These are phyloP conservation scores for Eulimnadia texana DNA, from an alignment of 1,140 invertebrate genomes.

Conservation along the genomic window DNA sequence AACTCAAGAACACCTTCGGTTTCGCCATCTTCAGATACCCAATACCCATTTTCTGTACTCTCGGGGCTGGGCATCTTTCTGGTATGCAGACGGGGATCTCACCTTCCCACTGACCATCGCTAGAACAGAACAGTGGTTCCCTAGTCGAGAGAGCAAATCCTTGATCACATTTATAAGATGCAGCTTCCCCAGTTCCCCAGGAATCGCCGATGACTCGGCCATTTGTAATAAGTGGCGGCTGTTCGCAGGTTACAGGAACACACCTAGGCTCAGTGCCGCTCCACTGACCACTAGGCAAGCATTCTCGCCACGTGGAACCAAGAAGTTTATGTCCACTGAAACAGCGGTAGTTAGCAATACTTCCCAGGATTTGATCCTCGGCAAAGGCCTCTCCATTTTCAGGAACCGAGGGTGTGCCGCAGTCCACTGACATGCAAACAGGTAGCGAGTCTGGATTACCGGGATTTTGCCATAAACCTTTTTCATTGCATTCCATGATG, in stretches of 20 bases:
- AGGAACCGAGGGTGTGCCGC: constrained; percentile 19
- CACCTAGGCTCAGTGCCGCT: constrained; percentile 8
- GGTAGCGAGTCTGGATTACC: constrained; percentile 18
- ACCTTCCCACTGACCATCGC: constrained; percentile 27
- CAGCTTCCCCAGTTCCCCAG: constrained; percentile 17
- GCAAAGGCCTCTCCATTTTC: constrained; percentile 19
- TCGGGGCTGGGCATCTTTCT: constrained; percentile 25
- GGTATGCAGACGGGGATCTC: constrained; percentile 24
- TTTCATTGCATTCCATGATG: constrained; percentile 6
- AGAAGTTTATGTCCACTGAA: constrained; percentile 13
- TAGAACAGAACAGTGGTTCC: constrained; percentile 24
- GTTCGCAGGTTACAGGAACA: constrained; percentile 10
- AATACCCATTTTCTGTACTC: constrained; percentile 18
- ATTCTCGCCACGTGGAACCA: constrained; percentile 1
- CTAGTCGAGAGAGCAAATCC: constrained; percentile 25
- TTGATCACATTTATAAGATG: constrained; percentile 25
- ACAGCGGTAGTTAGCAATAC: constrained; percentile 13
- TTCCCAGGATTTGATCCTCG: constrained; percentile 17
- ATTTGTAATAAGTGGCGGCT: not conserved
- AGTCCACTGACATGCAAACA: constrained; percentile 21
- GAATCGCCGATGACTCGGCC: not conserved
- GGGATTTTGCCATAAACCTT: constrained; percentile 7
- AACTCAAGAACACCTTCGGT: constrained; percentile 9
- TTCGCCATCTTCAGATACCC: constrained; percentile 7
- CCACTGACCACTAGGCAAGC: constrained; percentile 15